A percentile compares a stretch with the other conserved stretches of the same genome.
These are phyloP conservation scores for Heliothis subflexa DNA, from an alignment of 1,140 invertebrate species.

Conservation along the genomic window DNA sequence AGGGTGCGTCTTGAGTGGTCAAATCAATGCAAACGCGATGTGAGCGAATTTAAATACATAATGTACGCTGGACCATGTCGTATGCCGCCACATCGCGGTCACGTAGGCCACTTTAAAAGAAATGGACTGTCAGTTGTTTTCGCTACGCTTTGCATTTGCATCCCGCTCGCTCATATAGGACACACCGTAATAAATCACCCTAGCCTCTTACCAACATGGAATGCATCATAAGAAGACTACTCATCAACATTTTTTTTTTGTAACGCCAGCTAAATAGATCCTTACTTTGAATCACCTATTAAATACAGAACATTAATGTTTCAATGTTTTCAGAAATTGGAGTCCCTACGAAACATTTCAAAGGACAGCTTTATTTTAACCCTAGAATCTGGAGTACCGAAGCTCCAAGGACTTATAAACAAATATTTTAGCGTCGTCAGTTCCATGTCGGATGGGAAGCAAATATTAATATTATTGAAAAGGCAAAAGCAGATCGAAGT, in stretches of 20 bases:
- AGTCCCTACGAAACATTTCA: conserved; percentile 29
- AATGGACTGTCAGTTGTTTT: too few species aligned
- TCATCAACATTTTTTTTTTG: too few species aligned
- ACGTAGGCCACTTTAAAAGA: too few species aligned
- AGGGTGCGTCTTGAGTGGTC: too few species aligned
- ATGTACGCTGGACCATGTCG: too few species aligned
- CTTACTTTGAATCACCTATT: too few species aligned
- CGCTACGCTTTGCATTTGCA: too few species aligned
- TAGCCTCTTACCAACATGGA: not conserved
- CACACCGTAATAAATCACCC: not conserved
- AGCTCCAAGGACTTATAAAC: conserved; percentile 45
- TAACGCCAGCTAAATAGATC: too few species aligned
- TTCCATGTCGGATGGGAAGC: conserved; percentile 54
- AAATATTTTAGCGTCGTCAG: conserved; percentile 46
- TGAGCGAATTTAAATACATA: not conserved
- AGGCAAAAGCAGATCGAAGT: conserved; percentile 45
- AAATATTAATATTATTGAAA: conserved; percentile 56
- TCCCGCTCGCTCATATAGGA: too few species aligned
- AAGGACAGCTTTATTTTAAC: conserved; percentile 48
- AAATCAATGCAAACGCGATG: too few species aligned
- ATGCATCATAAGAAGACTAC: too few species aligned
- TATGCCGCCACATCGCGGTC: too few species aligned
- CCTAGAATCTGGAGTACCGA: conserved; percentile 44
- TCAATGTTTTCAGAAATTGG: conserved; percentile 52
- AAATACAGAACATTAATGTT: not conserved